Evolutionary conservation across 1,140 invertebrate genomes (phyloP), one percentile per base, ranked within the genome.

Genomic region (Nasonia longicornis): DNA sequence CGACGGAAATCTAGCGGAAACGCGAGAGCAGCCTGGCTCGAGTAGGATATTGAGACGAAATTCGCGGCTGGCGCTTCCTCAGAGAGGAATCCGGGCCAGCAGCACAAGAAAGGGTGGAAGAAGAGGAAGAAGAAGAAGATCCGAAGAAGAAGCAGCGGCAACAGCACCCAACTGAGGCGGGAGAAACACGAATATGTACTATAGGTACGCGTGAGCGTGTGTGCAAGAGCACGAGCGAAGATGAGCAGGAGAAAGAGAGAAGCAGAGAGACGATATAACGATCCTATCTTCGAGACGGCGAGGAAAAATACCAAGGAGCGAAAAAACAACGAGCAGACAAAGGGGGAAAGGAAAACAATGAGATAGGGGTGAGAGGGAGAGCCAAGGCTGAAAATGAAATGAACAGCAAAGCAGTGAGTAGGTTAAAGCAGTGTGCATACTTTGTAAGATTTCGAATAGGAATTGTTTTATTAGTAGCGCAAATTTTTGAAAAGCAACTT

Each of bases 31-130:
- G 69, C 63, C 81, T 67, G 63, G 66, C 71, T 82, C 79, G 82
- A 85, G 82, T 76, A 79, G 82, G 81, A 87, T 87, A 87, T 87
- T 86, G 84, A 87, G 84, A 85, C 83, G 81, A 85, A 85, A 86
- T 88, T 86, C 83, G 84, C 80, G 70, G 75, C 66, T 80, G 42
- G 75, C 85, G 84, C 72, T 79, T 82, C 75, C 77, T 72, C 74
- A 72, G 81, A 79, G 75, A 42, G 80, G 82, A 85, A 82, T 84
- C 78, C 81, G 74, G 64, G 71, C 73, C 82, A 63, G 71, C 12
- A 12, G 77, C 80, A 82, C 81, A 83, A 80, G 77, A 66, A 16
- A 3, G 12, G 12, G 14, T 3, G 45, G 3, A 12, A 48, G 45
- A 3, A 48, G 69, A 14, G 16, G 0, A 20, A 58, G 52, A 58